phyloP scores from a whole-genome alignment of 2,888 invertebrate genomes.

The Eilema griseolum region DNA sequence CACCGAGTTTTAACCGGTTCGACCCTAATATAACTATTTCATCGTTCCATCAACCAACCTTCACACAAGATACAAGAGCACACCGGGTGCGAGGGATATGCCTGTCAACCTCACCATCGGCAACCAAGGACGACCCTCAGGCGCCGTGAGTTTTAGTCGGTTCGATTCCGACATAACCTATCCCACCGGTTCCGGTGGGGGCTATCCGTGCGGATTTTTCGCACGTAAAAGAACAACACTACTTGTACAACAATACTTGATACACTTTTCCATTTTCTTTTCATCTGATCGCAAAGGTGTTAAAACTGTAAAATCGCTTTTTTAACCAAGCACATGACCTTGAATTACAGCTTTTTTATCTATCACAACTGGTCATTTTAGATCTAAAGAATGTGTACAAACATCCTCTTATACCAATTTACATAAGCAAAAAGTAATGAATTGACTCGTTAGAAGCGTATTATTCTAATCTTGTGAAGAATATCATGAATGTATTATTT shows the following conservation, averaged over 20 bases:
- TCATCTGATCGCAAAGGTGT: not conserved
- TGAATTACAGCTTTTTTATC: constrained; percentile 7
- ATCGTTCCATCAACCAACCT: not conserved
- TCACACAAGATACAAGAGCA: not conserved
- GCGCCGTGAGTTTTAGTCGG: too few species aligned
- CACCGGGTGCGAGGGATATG: too few species aligned
- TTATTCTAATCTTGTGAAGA: constrained; percentile 1
- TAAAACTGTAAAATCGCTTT: not conserved
- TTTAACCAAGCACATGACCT: not conserved
- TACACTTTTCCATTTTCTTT: not conserved
- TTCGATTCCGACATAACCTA: too few species aligned
- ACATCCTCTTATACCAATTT: not conserved
- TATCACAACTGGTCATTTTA: constrained; percentile 7
- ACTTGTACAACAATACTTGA: too few species aligned
- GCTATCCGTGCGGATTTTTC: too few species aligned
- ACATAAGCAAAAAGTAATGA: not conserved
- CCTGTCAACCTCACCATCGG: too few species aligned
- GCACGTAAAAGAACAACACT: too few species aligned
- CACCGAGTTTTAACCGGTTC: not conserved
- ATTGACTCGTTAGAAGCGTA: constrained; percentile 1
- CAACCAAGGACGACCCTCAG: too few species aligned
- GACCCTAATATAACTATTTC: not conserved
- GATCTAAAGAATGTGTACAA: constrained; percentile 1
- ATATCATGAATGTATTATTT: constrained; percentile 10
- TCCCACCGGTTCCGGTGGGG: too few species aligned